Evolutionary conservation across 2,113 vertebrate genomes (phyloP), one percentile per base, ranked within the genome.

Genomic region (Oreochromis tanganicae): DNA sequence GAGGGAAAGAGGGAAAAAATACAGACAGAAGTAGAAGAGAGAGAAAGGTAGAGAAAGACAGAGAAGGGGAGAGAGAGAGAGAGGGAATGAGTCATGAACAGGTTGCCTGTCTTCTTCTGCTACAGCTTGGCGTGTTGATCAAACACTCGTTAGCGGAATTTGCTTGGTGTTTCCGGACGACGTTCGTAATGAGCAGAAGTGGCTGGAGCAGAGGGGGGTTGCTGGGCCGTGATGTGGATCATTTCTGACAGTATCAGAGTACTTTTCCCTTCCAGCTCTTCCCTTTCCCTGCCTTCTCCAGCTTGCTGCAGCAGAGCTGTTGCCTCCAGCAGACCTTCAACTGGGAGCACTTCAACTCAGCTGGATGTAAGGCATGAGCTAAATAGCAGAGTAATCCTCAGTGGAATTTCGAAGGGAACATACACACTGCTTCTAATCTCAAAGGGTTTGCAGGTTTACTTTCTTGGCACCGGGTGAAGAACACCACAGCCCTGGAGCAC

Each of bases 91-190:
- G 85, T 84, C 88, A 86, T 82, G 68, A 89, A 84, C 89, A 91
- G 92, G 87, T 93, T 93, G 84, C 85, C 86, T 85, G 82, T 92
- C 90, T 90, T 79, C 68, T 55, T 89, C 80, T 78, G 84, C 81
- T 57, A 85, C 73, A 71, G 84, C 50, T 29, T 10, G 13, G 43
- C 16, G 29, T 91, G 88, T 89, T 94, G 91, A 94, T 95, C 95
- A 93, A 95, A 95, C 91, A 90, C 87, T 91, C 75, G 81, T 94
- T 91, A 92, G 94, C 71, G 63, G 88, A 91, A 91, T 93, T 92
- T 85, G 84, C 73, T 88, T 63, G 48, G 85, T 86, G 93, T 91
- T 93, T 92, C 91, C 81, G 75, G 75, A 89, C 57, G 57, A 41
- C 38, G n/a, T 83, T 81, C 78, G 80, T 91, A 95, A 94, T 93